Evolutionary conservation across 2,888 invertebrate genomes (phyloP), one percentile per base, ranked within the genome.

Genomic region (Netelia melanura): DNA sequence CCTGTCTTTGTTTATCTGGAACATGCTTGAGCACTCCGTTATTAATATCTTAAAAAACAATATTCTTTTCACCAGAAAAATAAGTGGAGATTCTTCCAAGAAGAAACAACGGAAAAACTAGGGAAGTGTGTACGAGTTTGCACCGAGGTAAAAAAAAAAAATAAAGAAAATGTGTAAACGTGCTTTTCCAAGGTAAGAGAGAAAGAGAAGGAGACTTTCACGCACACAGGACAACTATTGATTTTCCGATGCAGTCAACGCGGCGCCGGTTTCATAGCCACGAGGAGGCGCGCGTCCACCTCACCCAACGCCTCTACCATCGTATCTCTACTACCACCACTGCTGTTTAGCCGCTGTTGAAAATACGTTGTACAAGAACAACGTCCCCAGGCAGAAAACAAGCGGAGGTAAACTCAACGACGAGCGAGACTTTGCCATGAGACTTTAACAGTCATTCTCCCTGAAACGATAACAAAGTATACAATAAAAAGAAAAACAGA

Each of bases 231-330:
- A 89, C 87, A 87, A 86, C 87, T 93, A 93, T 93, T 93, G 93
- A 93, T 93, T 93, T 93, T 92, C 90, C 87, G 83, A 89, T 88
- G 90, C 91, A 92, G 92, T 92, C 92, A 90, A 90, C 89, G 89
- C 88, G 92, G 92, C 93, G 93, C 92, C 93, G 90, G 88, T 90
- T 86, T 84, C 86, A 71, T 67, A 76, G 67, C 70, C 77, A 67
- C 81, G 68, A 70, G 79, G 79, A 48, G 81, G 54, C 74, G 75
- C 77, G 83, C 80, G 67, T 81, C 77, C 77, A 81, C 85, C 77
- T 70, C 79, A 72, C 75, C 75, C 80, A 78, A 71, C 81, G 79
- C 77, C 75, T 80, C 74, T 21, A 21, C 21, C 77, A 82, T 6
- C 25, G 10, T 11, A 3, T n/a, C 79, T n/a, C 79, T 76, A 67